These are phyloP conservation scores for Pontoporia blainvillei DNA, from an alignment of 2,113 vertebrate species.

Conservation along the genomic window DNA sequence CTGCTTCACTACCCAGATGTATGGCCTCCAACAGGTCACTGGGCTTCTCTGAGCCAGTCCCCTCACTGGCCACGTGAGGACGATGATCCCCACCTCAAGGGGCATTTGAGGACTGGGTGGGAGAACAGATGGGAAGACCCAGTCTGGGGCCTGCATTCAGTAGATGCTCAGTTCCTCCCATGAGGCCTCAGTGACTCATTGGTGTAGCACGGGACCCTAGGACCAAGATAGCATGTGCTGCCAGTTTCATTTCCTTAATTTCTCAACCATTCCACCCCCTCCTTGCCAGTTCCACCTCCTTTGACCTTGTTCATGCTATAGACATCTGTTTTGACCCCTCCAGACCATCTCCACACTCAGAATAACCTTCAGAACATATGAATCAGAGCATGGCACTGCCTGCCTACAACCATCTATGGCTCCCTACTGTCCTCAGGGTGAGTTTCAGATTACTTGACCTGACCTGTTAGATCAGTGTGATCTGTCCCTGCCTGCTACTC, in stretches of 20 bases:
- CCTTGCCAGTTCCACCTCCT: background rate
- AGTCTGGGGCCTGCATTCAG: background rate
- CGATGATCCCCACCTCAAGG: background rate
- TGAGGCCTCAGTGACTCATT: conserved; percentile 9
- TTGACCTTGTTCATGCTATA: background rate
- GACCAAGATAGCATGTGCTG: background rate
- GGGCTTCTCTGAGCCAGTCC: background rate
- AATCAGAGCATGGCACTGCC: background rate
- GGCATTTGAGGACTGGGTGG: background rate
- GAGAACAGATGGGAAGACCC: background rate
- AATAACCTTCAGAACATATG: background rate
- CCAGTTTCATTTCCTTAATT: conserved; percentile 43
- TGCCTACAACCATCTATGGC: background rate
- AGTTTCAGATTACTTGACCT: background rate
- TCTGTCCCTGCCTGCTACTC: background rate
- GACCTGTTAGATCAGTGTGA: background rate
- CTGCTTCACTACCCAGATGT: background rate
- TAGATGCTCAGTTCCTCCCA: background rate
- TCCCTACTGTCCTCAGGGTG: background rate
- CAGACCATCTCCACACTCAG: background rate
- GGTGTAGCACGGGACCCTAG: background rate
- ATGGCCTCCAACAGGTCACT: background rate
- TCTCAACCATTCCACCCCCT: background rate
- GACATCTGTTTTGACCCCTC: background rate
- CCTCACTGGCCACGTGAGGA: background rate